phyloP scores from a whole-genome alignment of 2,113 vertebrate species.

The Grus americana region DNA sequence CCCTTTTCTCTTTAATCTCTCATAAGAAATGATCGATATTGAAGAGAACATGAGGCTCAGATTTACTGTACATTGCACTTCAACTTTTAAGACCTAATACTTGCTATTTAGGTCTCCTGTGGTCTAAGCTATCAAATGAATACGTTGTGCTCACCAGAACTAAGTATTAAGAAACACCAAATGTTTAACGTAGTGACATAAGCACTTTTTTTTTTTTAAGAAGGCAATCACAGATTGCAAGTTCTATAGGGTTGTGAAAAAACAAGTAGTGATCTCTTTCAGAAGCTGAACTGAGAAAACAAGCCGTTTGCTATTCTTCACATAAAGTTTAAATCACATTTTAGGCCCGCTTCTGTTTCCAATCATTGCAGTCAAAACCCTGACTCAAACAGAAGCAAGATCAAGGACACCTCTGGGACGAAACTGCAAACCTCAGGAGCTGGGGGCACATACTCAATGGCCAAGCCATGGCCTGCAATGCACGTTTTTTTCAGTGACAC shows the following conservation, averaged over 20 bases:
- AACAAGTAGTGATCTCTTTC: conserved; percentile 52
- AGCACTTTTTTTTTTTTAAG: conserved; percentile 76
- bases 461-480: background rate
- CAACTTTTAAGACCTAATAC: conserved; percentile 78
- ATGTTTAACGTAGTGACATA: conserved; percentile 81
- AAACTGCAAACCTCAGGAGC: background rate
- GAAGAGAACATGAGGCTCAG: conserved; percentile 83
- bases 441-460: background rate
- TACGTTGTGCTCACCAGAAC: conserved; percentile 76
- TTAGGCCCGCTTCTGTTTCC: background rate
- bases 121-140: conserved; percentile 65
- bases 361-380: background rate
- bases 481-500: background rate
- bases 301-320: background rate
- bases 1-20: conserved; percentile 70
- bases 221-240: conserved; percentile 99
- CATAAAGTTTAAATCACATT: background rate
- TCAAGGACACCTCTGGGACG: background rate
- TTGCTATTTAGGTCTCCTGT: conserved; percentile 73
- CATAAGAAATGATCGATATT: conserved; percentile 80
- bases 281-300: background rate
- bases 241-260: conserved; percentile 72
- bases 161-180: conserved; percentile 76
- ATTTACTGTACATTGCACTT: conserved; percentile 92
- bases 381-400: background rate